Evolutionary conservation across 2,888 invertebrate species (phyloP).

Genomic region (Zaprionus lineosus): DNA sequence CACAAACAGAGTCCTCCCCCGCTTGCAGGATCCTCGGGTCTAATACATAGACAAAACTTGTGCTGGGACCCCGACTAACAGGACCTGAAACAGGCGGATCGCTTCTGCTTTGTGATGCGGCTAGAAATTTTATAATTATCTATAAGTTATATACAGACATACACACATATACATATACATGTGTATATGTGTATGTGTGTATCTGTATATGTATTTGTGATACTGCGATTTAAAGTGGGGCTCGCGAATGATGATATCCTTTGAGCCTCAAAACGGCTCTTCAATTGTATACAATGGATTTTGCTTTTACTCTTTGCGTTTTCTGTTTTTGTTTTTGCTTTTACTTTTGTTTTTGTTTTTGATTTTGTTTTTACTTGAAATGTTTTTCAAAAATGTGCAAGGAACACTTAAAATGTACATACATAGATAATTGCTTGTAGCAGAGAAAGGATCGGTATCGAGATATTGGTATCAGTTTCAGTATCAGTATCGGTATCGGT

Average conservation of each 20-base stretch:
- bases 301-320: not conserved
- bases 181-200: conserved; percentile 40
- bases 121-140: too few species aligned
- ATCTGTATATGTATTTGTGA: conserved; percentile 48
- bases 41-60: not conserved
- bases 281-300: not conserved
- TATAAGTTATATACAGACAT: conserved; percentile 27
- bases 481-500: conserved; percentile 26
- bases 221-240: conserved; percentile 44
- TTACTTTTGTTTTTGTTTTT: not conserved
- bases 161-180: conserved; percentile 28
- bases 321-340: not conserved
- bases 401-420: conserved; percentile 32
- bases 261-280: conserved; percentile 13
- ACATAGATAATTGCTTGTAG: conserved; percentile 20
- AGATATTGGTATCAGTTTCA: conserved; percentile 32
- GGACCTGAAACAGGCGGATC: conserved; percentile 14
- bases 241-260: conserved; percentile 5
- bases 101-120: conserved; percentile 16
- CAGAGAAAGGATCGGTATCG: conserved; percentile 28
- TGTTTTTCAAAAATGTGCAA: conserved; percentile 56
- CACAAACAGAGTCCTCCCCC: not conserved
- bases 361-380: conserved; percentile 2
- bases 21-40: not conserved
- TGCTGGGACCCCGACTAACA: not conserved